These are phyloP conservation scores for Arremon brunneinucha DNA, from an alignment of 2,797 vertebrate genomes.

Conservation along the genomic window DNA sequence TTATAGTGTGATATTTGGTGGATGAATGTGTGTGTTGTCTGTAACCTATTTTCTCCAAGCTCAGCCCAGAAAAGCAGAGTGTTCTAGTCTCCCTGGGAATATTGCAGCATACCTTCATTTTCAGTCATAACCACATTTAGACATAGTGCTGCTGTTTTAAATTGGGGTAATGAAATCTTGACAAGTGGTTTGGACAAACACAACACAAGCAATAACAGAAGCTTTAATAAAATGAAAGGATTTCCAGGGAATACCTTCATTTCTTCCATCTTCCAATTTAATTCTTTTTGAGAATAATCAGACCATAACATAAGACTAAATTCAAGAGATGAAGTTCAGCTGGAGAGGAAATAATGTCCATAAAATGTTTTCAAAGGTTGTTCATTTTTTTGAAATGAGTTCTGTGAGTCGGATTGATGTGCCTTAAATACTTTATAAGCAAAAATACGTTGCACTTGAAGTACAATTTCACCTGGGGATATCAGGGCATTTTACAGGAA, in stretches of 20 bases:
- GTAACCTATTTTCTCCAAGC: background rate
- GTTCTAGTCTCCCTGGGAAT: background rate
- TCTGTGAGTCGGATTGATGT: background rate
- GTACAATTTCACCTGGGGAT: background rate
- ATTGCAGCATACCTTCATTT: slow-evolving; percentile 38
- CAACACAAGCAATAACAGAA: slow-evolving; percentile 61
- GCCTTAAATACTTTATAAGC: slow-evolving; percentile 49
- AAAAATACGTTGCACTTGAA: background rate
- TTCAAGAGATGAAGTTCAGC: slow-evolving; percentile 57
- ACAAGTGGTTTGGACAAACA: slow-evolving; percentile 65
- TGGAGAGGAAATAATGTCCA: slow-evolving; percentile 57
- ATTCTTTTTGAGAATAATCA: slow-evolving; percentile 66
- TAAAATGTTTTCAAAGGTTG: slow-evolving; percentile 54
- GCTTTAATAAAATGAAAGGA: slow-evolving; percentile 60
- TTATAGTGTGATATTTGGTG: background rate
- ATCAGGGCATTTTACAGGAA: background rate
- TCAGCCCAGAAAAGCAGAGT: background rate
- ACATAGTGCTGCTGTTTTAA: slow-evolving; percentile 50
- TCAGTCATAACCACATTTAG: slow-evolving; percentile 47
- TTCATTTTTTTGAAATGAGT: slow-evolving; percentile 54
- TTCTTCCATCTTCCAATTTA: slow-evolving; percentile 53
- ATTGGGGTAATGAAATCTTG: slow-evolving; percentile 66
- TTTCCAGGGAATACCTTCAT: slow-evolving; percentile 65
- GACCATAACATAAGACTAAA: slow-evolving; percentile 63
- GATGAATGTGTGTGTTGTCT: background rate